These are phyloP conservation scores for Rhadina sibilatrix DNA, from an alignment of 2,113 vertebrate species.

Conservation along the genomic window DNA sequence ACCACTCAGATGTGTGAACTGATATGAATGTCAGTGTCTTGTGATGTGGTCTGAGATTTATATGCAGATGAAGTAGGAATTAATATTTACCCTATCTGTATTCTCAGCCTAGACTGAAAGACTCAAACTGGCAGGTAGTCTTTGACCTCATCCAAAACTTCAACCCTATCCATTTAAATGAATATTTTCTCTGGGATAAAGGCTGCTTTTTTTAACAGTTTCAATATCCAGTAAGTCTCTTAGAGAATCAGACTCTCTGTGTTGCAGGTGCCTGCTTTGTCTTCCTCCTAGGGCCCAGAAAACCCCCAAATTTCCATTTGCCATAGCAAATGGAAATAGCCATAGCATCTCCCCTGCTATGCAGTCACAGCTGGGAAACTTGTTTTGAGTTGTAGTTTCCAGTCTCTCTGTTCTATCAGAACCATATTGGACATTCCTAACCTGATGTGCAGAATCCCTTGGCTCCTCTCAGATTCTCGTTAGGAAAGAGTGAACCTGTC, in stretches of 20 bases:
- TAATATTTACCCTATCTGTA: not conserved
- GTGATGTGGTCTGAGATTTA: fast-evolving
- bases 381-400: not conserved
- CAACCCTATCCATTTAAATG: not conserved
- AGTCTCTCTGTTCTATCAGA: not conserved
- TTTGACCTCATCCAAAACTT: not conserved
- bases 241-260: not conserved
- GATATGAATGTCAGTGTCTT: not conserved
- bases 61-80: not conserved
- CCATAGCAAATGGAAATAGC: too few relatives aligned
- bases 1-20: not conserved
- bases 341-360: not conserved
- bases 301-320: not conserved
- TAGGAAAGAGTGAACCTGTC: constrained; percentile 34
- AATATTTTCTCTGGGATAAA: not conserved
- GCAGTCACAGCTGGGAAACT: not conserved
- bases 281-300: not conserved
- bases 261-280: not conserved
- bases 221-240: not conserved
- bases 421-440: not conserved
- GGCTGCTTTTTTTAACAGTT: not conserved
- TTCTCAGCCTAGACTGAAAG: not conserved
- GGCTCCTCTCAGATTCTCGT: not conserved
- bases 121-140: not conserved
- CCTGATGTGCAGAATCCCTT: constrained; percentile 17